Evolutionary conservation across 2,797 vertebrate genomes (phyloP).

Genomic region (Pristis pectinata): DNA sequence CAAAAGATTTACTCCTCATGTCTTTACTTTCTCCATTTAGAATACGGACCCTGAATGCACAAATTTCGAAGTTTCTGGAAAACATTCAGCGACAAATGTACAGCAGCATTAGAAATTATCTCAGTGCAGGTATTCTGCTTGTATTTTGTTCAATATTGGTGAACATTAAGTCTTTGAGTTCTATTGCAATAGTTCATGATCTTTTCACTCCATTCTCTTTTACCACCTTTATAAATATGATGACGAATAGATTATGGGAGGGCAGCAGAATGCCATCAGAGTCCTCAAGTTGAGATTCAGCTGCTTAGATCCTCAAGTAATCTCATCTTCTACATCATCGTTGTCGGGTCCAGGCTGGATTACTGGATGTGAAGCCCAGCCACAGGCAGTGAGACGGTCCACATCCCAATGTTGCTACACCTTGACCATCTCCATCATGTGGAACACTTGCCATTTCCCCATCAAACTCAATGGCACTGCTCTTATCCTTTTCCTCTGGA

Average conservation of each 20-base stretch:
- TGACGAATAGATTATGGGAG: background rate
- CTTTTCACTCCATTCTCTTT: background rate
- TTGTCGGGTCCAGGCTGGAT: no score
- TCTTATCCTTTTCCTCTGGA: no score
- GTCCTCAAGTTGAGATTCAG: no score
- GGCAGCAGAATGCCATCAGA: background rate
- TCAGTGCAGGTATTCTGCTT: background rate
- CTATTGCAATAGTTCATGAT: background rate
- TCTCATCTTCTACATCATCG: no score
- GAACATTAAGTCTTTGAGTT: background rate
- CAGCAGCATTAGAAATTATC: conserved; percentile 8
- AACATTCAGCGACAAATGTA: background rate
- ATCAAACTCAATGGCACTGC: no score
- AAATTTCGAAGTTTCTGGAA: background rate
- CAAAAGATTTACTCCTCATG: background rate
- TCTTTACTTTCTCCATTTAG: background rate
- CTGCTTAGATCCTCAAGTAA: no score
- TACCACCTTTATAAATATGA: background rate
- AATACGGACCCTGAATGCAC: conserved; percentile 14
- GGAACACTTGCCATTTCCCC: no score
- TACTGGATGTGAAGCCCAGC: no score
- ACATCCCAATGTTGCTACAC: no score
- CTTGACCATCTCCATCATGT: no score
- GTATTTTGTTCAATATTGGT: background rate
- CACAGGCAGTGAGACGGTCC: no score